Percentiles rank a stretch among this genome's conserved stretches.
phyloP scores from a whole-genome alignment of 2,797 vertebrate species.

The Sternotherus odoratus region DNA sequence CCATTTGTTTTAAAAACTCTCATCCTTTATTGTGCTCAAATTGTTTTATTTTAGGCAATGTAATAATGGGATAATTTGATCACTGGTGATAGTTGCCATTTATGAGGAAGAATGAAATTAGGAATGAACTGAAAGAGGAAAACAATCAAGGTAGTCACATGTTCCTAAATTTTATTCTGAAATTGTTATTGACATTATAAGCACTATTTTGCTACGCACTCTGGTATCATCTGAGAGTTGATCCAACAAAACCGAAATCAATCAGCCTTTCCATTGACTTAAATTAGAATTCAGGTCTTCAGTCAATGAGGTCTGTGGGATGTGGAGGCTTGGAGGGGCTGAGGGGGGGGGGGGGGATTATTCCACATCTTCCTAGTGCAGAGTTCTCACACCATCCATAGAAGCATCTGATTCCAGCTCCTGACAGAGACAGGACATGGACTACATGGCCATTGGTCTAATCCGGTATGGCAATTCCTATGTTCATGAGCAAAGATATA shows the following conservation, averaged over 20 bases:
- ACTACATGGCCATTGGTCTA: background rate
- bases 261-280: background rate
- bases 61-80: background rate
- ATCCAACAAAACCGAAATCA: background rate
- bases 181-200: background rate
- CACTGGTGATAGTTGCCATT: background rate
- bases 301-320: background rate
- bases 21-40: conserved; percentile 13
- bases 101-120: background rate
- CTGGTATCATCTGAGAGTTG: background rate
- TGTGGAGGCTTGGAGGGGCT: no score
- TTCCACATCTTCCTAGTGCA: background rate
- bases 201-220: background rate
- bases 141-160: background rate
- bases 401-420: background rate
- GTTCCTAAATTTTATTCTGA: conserved; percentile 11
- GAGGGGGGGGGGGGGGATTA: background rate
- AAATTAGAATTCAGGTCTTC: background rate
- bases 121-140: background rate
- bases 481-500: background rate
- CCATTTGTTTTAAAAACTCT: background rate
- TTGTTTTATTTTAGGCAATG: background rate
- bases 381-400: background rate
- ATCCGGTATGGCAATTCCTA: background rate
- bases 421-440: background rate